These are phyloP conservation scores for Bombus pyrosoma DNA, from an alignment of 1,140 invertebrate genomes.

Conservation along the genomic window DNA sequence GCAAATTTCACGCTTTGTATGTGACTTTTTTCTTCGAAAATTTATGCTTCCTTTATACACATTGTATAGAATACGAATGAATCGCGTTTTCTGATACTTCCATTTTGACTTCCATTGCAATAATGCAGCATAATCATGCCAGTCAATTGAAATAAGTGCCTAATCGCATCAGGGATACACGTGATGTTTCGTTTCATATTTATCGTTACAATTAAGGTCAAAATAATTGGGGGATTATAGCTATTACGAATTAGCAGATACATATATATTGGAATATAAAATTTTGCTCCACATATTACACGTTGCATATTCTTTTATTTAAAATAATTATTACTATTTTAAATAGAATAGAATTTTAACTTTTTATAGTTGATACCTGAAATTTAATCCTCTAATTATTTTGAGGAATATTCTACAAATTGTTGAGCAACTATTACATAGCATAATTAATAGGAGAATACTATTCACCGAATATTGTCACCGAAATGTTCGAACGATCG, in stretches of 20 bases:
- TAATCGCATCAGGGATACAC: conserved; percentile 29
- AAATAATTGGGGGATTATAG: background rate
- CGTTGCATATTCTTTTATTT: background rate
- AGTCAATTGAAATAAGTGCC: conserved; percentile 43
- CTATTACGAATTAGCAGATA: background rate
- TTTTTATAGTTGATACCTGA: background rate
- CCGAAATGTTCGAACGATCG: background rate
- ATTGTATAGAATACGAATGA: background rate
- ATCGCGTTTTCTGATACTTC: background rate
- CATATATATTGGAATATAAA: background rate
- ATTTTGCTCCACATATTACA: background rate
- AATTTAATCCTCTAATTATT: conserved; percentile 21
- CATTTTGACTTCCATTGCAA: background rate
- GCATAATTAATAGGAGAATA: background rate
- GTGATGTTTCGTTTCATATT: background rate
- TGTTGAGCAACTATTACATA: background rate
- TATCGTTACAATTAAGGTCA: background rate
- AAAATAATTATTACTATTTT: background rate
- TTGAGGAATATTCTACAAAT: background rate
- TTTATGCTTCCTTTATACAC: conserved; percentile 21
- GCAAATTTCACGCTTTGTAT: conserved; percentile 31
- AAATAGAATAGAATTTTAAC: background rate
- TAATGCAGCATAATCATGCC: background rate
- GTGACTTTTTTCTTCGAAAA: conserved; percentile 1
- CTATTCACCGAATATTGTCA: background rate